These are phyloP conservation scores for Palythoa grandiflora DNA, from an alignment of 92 coral and sea anemone genomes.

Conservation along the genomic window DNA sequence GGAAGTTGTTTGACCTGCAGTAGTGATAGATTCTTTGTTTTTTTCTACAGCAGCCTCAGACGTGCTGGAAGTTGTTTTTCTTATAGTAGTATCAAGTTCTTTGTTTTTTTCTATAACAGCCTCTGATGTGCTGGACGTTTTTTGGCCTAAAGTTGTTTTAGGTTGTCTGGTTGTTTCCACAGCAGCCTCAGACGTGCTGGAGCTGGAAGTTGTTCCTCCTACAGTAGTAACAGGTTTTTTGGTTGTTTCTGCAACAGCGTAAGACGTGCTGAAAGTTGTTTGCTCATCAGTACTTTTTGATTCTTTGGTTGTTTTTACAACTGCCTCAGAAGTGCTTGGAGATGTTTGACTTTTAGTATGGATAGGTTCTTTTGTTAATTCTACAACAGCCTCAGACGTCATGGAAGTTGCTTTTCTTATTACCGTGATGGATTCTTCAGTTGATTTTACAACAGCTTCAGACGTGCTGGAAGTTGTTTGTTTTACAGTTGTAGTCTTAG, in stretches of 20 bases:
- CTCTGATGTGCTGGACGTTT: too few relatives aligned
- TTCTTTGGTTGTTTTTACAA: not conserved
- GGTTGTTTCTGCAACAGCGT: not conserved
- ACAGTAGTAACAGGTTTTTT: not conserved
- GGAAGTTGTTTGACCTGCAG: not conserved
- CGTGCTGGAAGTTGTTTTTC: too few relatives aligned
- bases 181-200: not conserved
- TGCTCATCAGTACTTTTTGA: not conserved
- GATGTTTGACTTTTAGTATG: too few relatives aligned
- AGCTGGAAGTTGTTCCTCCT: not conserved
- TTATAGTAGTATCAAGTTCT: too few relatives aligned
- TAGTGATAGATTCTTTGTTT: not conserved
- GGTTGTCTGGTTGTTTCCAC: too few relatives aligned
- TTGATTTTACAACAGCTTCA: not conserved
- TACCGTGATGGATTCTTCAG: too few relatives aligned
- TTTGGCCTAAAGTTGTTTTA: too few relatives aligned
- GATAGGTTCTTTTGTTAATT: not conserved
- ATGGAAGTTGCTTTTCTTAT: too few relatives aligned
- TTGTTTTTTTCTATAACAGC: too few relatives aligned
- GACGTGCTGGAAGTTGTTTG: not conserved
- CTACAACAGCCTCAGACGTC: too few relatives aligned
- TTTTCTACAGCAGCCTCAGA: not conserved
- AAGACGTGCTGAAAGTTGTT: not conserved
- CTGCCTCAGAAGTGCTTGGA: not conserved
- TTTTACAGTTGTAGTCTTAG: too few relatives aligned